Evolutionary conservation across 2,888 invertebrate genomes (phyloP), one percentile per base, ranked within the genome.

Genomic region (Ethmia dodecea): DNA sequence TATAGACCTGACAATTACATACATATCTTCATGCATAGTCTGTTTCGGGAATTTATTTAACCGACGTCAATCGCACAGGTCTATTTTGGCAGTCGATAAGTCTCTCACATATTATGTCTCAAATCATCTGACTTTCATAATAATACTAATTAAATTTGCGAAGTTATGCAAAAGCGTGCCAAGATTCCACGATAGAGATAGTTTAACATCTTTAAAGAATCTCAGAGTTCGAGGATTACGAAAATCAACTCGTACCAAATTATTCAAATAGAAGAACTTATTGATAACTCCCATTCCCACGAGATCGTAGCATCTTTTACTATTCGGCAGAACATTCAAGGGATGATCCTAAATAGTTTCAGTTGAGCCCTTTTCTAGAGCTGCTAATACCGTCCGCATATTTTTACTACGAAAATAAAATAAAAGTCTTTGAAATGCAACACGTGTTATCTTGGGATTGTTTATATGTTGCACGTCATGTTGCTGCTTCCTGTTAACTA

Each of bases 381-480:
- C 45, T 70, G 80, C 49, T 72, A 59, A 58, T 52, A 65, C 57
- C 11, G 11, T 26, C 12, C n/a, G 35, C 25, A 33, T 29, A 37
- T 38, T 44, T 43, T 38, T 49, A n/a, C n/a, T n/a, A n/a, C n/a
- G n/a, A n/a, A 61, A 68, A 65, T 61, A 66, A 67, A 63, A 69
- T 52, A 63, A 67, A 60, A 53, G 52, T 3, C 37, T 59, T 53
- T 60, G 67, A 69, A 69, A 63, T 51, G 41, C 60, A 65, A 69
- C 73, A 65, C 59, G 71, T 67, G 72, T 56, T 55, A 40, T 62
- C 54, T 53, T 52, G 50, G 59, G 62, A 60, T 57, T 56, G 61
- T 56, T 65, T 74, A 80, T 83, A 80, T 79, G 80, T 76, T 69
- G 57, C 59, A 58, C 69, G 75, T 73, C 80, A 74, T 73, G 70